Evolutionary conservation across 2,888 invertebrate genomes (phyloP), one percentile per base, ranked within the genome.

Genomic region (Archips crataeganus): DNA sequence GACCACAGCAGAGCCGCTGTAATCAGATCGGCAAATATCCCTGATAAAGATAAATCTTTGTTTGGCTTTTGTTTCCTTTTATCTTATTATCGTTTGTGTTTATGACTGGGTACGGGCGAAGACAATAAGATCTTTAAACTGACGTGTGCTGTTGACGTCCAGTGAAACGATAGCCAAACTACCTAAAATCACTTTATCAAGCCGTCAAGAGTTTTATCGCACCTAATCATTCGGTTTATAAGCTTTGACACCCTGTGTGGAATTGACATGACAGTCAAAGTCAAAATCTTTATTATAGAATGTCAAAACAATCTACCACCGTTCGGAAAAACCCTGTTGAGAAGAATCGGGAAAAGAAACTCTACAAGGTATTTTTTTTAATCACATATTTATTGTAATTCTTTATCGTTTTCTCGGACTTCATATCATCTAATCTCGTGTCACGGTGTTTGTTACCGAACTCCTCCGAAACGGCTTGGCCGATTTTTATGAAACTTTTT

Each of bases 1-100:
- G 94, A 83, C 87, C 90, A 91, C 88, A 68, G 49, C 87, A 85
- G 81, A 82, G 83, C 83, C 81, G 77, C 78, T 79, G 82, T 91
- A 93, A 94, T 94, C 93, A 91, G 93, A 91, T 93, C 86, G 82
- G 88, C 91, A 94, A 93, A 94, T 89, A 92, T 85, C 87, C 87
- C 88, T 90, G 89, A 87, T 88, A 88, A 84, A 89, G 89, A 89
- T 87, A 89, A 85, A 85, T 83, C 89, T 88, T 90, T 89, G 90
- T 87, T 78, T 73, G 74, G 69, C 75, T 75, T 74, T 82, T 83
- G 80, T 59, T 70, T 60, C 23, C 51, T 42, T 42, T 73, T 74
- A 61, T 70, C 64, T 65, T 54, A 23, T 42, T 5, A 67, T 65
- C 61, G 8, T 1, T 2, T 45, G 13, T 34, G 70, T 59, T 60